phyloP scores from a whole-genome alignment of 1,140 invertebrate genomes.

The Drosophila tristis region DNA sequence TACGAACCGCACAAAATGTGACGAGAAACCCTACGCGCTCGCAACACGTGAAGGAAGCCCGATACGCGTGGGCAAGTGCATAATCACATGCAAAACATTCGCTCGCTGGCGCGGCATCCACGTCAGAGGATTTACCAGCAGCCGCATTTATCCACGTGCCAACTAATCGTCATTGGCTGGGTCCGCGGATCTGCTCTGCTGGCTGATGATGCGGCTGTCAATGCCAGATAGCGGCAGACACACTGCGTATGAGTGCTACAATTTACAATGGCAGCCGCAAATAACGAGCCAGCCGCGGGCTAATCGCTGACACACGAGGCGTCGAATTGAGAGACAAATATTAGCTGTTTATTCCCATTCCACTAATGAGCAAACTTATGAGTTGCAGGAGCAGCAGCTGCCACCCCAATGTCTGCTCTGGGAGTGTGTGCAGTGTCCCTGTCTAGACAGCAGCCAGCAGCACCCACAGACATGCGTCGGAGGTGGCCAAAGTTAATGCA shows the following conservation, averaged over 20 bases:
- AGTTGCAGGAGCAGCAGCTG: no score
- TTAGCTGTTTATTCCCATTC: constrained; percentile 29
- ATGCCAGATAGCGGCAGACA: constrained; percentile 37
- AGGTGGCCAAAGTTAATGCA: constrained; percentile 25
- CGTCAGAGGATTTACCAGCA: constrained; percentile 25
- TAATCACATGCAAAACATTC: constrained; percentile 61
- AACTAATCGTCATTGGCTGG: constrained; percentile 21
- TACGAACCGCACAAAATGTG: neutral
- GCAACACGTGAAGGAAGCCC: constrained; percentile 20
- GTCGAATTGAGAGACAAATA: constrained; percentile 36
- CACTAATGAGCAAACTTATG: constrained; percentile 34
- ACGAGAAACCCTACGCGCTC: neutral
- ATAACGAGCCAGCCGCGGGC: constrained; percentile 11
- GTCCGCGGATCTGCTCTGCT: constrained; percentile 17
- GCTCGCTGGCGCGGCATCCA: neutral
- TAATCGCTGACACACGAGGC: constrained; percentile 6
- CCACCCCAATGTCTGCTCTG: constrained; percentile 4
- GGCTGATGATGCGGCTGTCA: constrained; percentile 18
- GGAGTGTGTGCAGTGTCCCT: constrained; percentile 13
- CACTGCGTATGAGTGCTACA: constrained; percentile 44
- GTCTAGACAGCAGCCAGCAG: constrained; percentile 42
- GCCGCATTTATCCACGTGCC: constrained; percentile 16
- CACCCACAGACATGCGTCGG: constrained; percentile 10
- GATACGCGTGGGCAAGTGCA: constrained; percentile 22
- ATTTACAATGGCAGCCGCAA: constrained; percentile 25